A percentile compares a stretch with the other conserved stretches of the same genome.
Conservation (phyloP, 2,113 vertebrate species). For the Stercorarius parasiticus region DNA sequence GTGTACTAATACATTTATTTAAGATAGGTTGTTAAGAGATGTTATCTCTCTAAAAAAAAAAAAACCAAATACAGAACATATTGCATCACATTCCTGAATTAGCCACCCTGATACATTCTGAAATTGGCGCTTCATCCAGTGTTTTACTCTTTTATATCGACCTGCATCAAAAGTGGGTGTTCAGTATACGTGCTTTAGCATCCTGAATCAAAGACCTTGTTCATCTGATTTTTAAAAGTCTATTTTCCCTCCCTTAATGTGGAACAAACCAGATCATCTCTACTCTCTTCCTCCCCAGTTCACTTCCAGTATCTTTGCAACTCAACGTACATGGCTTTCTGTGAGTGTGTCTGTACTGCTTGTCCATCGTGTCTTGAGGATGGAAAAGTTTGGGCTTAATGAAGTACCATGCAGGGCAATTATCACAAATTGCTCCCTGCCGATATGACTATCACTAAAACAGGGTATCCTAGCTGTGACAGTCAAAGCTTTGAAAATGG, state of each 20-base stretch:
- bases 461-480: neutral
- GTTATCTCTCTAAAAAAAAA: neutral
- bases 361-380: accelerated
- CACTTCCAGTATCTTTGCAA: neutral
- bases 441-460: neutral
- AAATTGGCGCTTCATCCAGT: neutral
- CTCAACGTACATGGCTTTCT: neutral
- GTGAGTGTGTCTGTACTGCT: neutral
- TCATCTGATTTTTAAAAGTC: neutral
- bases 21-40: too few species aligned
- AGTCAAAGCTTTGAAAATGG: neutral
- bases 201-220: neutral
- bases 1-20: neutral
- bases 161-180: neutral
- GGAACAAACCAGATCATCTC: neutral
- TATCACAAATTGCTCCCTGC: neutral
- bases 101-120: neutral
- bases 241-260: neutral
- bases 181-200: neutral
- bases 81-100: neutral
- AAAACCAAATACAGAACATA: neutral
- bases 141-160: neutral
- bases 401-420: neutral
- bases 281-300: neutral
- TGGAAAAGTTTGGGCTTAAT: neutral